phyloP scores from a whole-genome alignment of 2,888 invertebrate genomes.

The Erebia epiphron region DNA sequence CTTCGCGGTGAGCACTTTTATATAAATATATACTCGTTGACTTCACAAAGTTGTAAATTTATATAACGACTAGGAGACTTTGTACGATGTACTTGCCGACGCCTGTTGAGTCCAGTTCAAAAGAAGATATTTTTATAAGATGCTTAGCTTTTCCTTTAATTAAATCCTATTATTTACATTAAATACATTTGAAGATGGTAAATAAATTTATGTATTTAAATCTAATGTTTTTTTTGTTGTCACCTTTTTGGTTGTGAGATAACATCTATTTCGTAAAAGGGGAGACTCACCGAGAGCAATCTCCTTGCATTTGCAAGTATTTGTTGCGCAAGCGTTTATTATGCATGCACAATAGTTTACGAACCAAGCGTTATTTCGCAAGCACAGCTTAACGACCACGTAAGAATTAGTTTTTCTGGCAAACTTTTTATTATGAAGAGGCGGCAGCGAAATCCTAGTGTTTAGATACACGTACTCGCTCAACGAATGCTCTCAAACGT shows the following conservation, averaged over 20 bases:
- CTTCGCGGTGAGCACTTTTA: conserved; percentile 47
- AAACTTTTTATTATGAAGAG: too few species aligned
- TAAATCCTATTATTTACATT: conserved; percentile 78
- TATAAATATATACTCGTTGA: conserved; percentile 51
- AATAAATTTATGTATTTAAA: conserved; percentile 77
- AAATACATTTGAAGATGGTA: conserved; percentile 64
- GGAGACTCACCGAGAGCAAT: too few species aligned
- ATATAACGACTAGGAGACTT: conserved; percentile 35
- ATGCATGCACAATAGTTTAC: too few species aligned
- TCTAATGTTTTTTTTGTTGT: neutral
- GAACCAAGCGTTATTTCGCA: too few species aligned
- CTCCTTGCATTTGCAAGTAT: too few species aligned
- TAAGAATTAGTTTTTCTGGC: too few species aligned
- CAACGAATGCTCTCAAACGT: too few species aligned
- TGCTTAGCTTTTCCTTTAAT: conserved; percentile 80
- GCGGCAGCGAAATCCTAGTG: too few species aligned
- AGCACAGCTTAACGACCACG: too few species aligned
- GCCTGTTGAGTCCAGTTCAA: conserved; percentile 67
- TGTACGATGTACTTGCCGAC: conserved; percentile 60
- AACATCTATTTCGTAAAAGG: too few species aligned
- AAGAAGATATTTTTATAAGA: conserved; percentile 80
- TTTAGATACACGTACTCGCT: too few species aligned
- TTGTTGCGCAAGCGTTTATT: too few species aligned
- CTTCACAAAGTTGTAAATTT: conserved; percentile 45
- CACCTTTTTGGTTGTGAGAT: neutral